These are phyloP conservation scores for Melanotaenia maccullochi DNA, from an alignment of 2,797 vertebrate species.

Conservation along the genomic window DNA sequence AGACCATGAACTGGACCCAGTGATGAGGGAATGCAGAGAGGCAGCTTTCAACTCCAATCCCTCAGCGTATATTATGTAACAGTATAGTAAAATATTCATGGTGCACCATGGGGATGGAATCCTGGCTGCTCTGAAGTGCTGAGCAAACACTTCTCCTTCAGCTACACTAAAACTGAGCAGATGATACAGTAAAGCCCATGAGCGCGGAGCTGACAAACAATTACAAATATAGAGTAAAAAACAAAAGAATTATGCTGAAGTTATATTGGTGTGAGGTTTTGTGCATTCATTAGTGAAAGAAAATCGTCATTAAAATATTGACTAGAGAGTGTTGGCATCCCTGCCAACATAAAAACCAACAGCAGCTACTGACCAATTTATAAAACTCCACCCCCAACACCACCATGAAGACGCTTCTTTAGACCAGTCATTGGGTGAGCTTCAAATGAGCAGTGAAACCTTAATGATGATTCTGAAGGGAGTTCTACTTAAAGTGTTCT, in stretches of 20 bases:
- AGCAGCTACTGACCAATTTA: not conserved
- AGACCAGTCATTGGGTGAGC: no score
- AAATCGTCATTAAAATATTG: conserved; percentile 14
- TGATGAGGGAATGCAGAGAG: conserved; percentile 55
- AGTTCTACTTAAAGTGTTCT: conserved; percentile 45
- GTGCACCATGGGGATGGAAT: conserved; percentile 66
- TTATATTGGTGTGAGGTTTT: conserved; percentile 6
- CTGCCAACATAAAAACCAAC: not conserved
- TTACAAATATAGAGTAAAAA: not conserved
- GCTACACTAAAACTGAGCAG: conserved; percentile 54
- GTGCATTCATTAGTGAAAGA: conserved; percentile 8
- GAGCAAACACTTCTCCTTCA: conserved; percentile 74
- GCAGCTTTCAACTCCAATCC: conserved; percentile 72
- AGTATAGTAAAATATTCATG: conserved; percentile 81
- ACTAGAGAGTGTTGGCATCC: not conserved
- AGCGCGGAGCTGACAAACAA: conserved; percentile 55
- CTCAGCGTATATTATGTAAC: conserved; percentile 70
- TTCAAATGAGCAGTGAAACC: conserved; percentile 9
- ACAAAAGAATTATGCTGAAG: conserved; percentile 3
- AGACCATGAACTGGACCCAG: conserved; percentile 51
- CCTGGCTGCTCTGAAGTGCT: conserved; percentile 73
- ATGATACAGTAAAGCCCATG: conserved; percentile 51
- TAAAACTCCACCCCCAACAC: not conserved
- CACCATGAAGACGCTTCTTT: not conserved
- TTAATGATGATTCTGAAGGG: conserved; percentile 9